Evolutionary conservation across 2,113 vertebrate genomes (phyloP).

Genomic region (Lophura nycthemera): DNA sequence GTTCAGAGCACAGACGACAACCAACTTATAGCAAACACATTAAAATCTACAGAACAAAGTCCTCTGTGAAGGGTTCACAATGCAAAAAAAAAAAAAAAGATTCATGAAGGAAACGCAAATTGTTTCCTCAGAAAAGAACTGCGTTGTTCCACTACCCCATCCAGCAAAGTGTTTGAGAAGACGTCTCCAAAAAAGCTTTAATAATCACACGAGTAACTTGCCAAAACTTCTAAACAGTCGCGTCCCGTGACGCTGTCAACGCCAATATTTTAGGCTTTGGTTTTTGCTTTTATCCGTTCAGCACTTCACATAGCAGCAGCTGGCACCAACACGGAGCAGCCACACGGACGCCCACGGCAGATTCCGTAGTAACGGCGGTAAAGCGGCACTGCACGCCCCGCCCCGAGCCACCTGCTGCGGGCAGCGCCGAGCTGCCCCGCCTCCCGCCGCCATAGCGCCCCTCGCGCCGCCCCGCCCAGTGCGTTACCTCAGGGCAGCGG

Average conservation of each 20-base stretch:
- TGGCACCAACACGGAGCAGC: rapidly evolving
- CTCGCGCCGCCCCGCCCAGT: neutral
- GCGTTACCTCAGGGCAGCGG: neutral
- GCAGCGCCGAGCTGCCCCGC: neutral
- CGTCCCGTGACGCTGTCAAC: neutral
- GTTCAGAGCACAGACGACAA: neutral
- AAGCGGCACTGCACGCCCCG: no score
- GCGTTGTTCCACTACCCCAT: neutral
- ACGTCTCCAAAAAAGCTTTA: neutral
- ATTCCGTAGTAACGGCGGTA: no score
- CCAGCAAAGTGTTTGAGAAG: neutral
- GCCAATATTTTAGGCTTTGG: neutral
- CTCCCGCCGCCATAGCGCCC: neutral
- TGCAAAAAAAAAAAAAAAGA: neutral
- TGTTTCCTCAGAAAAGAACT: rapidly evolving
- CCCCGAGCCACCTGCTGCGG: no score
- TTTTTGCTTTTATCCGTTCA: neutral
- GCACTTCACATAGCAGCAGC: neutral
- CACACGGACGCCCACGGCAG: neutral
- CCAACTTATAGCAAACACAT: neutral
- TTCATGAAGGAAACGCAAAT: neutral
- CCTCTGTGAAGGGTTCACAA: neutral
- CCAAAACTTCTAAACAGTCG: neutral
- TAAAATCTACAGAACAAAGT: neutral
- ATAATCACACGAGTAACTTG: neutral